Conservation (phyloP, 1,140 invertebrate genomes). For the Drosophila obscura region DNA sequence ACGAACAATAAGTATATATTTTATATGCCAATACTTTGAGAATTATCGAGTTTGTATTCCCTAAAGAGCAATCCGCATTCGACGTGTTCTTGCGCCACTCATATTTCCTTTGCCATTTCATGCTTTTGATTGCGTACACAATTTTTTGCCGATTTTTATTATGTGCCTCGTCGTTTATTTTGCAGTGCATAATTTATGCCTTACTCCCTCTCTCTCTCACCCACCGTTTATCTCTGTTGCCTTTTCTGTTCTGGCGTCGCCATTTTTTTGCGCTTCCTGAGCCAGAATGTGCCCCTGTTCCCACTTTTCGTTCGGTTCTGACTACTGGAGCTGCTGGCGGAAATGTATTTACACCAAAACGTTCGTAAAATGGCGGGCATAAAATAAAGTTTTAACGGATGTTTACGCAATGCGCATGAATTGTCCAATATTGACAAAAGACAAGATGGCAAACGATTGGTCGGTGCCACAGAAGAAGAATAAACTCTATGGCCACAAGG, state of each 20-base stretch:
- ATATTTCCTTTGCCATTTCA: conserved; percentile 52
- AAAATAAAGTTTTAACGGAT: conserved; percentile 82
- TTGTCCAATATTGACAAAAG: conserved; percentile 80
- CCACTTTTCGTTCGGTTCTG: conserved; percentile 17
- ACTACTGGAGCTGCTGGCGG: conserved; percentile 44
- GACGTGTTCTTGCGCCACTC: conserved; percentile 11
- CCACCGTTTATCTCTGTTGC: conserved; percentile 20
- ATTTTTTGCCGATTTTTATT: conserved; percentile 78
- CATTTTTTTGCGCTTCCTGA: conserved; percentile 73
- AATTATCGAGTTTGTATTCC: too few relatives aligned
- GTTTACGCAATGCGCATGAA: conserved; percentile 81
- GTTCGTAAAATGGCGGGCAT: conserved; percentile 80
- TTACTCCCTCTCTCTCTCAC: conserved; percentile 8
- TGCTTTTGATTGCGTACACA: conserved; percentile 75
- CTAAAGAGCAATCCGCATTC: conserved; percentile 21
- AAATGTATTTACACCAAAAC: conserved; percentile 80
- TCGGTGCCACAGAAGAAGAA: conserved; percentile 18
- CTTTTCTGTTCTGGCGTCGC: conserved; percentile 54
- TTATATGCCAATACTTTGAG: too few relatives aligned
- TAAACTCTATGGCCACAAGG: conserved; percentile 21
- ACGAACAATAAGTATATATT: too few relatives aligned
- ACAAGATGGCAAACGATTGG: conserved; percentile 66
- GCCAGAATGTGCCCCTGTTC: conserved; percentile 32
- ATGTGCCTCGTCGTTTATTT: conserved; percentile 72
- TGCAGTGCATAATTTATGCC: conserved; percentile 80